phyloP scores from a whole-genome alignment of 2,113 vertebrate genomes.

The Amazona guildingii region DNA sequence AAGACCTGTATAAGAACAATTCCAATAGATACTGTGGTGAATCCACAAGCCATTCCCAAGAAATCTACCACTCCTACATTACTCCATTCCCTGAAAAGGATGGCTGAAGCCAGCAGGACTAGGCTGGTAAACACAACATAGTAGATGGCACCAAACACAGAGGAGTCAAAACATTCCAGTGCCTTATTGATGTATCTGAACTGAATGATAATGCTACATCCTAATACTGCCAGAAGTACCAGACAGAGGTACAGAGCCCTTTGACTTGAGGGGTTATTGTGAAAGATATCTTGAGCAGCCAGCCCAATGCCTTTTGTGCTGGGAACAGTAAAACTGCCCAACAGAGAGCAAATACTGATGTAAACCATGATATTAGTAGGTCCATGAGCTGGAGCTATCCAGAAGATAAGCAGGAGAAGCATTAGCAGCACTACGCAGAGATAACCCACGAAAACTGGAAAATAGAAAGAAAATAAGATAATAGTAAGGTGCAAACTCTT shows the following conservation, averaged over 20 bases:
- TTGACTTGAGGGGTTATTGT: constrained; percentile 74
- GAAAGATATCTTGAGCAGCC: constrained; percentile 85
- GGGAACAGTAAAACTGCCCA: constrained; percentile 95
- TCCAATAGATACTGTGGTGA: constrained; percentile 87
- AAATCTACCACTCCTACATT: constrained; percentile 83
- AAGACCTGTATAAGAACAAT: constrained; percentile 90
- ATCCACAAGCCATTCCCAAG: constrained; percentile 88
- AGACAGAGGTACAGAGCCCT: constrained; percentile 84
- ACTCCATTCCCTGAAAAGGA: constrained; percentile 95
- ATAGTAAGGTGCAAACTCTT: not conserved
- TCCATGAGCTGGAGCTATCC: constrained; percentile 88
- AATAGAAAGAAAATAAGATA: constrained; percentile 53
- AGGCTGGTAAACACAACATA: constrained; percentile 91
- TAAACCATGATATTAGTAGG: constrained; percentile 95
- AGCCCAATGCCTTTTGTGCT: constrained; percentile 95
- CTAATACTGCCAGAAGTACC: constrained; percentile 83
- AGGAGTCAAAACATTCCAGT: constrained; percentile 89
- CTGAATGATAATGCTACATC: constrained; percentile 90
- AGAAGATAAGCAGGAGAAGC: constrained; percentile 87
- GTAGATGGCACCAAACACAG: constrained; percentile 92
- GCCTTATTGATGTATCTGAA: constrained; percentile 96
- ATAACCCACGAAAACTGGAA: constrained; percentile 89
- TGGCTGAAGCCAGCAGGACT: constrained; percentile 88
- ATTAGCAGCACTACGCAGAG: constrained; percentile 84
- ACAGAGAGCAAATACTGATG: constrained; percentile 91